phyloP scores from a whole-genome alignment of 1,140 invertebrate species.

The Pseudomyrmex pallidus region DNA sequence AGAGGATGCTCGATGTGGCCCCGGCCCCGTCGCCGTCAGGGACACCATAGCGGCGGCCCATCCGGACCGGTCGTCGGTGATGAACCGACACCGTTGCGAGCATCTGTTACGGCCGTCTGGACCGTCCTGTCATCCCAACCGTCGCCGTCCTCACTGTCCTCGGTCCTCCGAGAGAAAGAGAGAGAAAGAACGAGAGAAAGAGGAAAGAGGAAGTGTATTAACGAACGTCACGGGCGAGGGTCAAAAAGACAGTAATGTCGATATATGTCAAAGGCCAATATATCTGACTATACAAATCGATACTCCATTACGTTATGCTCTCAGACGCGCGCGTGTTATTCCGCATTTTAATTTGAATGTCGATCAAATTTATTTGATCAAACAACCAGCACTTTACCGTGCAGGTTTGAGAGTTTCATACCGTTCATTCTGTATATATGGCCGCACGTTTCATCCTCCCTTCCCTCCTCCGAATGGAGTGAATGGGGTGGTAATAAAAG shows the following conservation, averaged over 20 bases:
- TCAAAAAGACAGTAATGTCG: not conserved
- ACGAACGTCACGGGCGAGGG: not conserved
- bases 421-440: not conserved
- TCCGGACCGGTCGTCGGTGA: slow-evolving; percentile 43
- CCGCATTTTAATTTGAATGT: too few species aligned
- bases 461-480: too few species aligned
- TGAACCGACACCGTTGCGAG: slow-evolving; percentile 1
- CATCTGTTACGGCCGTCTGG: slow-evolving; percentile 34
- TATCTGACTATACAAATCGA: not conserved
- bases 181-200: not conserved
- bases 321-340: too few species aligned
- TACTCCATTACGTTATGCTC: too few species aligned
- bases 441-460: not conserved
- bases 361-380: too few species aligned
- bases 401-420: not conserved
- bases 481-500: slow-evolving; percentile 44
- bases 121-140: slow-evolving; percentile 8
- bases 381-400: not conserved
- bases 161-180: not conserved
- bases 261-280: not conserved
- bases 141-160: not conserved
- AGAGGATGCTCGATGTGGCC: slow-evolving; percentile 45
- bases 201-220: slow-evolving; percentile 8
- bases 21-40: slow-evolving; percentile 15
- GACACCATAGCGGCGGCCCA: slow-evolving; percentile 1